A percentile compares a stretch with the other conserved stretches of the same genome.
Conservation (phyloP, 2,797 vertebrate genomes). For the Botia kubotai region DNA sequence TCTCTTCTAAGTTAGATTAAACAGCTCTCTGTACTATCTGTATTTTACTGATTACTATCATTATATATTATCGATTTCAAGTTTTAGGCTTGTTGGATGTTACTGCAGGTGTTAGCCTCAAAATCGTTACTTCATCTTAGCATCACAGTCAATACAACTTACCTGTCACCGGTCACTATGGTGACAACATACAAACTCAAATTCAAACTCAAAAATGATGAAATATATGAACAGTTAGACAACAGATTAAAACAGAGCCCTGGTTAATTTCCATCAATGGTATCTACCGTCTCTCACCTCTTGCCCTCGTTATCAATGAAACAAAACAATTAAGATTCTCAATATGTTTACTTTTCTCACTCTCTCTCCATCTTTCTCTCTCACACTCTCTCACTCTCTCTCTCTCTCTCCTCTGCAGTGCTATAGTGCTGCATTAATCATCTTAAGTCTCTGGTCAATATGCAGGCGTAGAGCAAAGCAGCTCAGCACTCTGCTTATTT, state of each 20-base stretch:
- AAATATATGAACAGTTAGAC: too few species aligned
- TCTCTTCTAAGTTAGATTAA: too few species aligned
- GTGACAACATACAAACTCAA: too few species aligned
- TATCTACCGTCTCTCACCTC: slow-evolving; percentile 36
- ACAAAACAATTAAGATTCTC: slow-evolving; percentile 61
- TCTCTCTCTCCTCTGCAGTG: slow-evolving; percentile 26
- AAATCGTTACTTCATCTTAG: too few species aligned
- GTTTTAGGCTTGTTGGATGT: too few species aligned
- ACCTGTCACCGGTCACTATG: too few species aligned
- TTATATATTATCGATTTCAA: too few species aligned
- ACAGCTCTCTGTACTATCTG: too few species aligned
- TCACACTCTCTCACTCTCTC: not conserved
- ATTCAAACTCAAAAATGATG: too few species aligned
- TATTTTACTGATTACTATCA: too few species aligned
- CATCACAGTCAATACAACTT: too few species aligned
- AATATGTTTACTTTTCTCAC: slow-evolving; percentile 31
- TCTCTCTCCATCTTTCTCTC: slow-evolving; percentile 22
- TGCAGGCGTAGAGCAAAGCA: slow-evolving; percentile 63
- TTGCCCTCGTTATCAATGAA: slow-evolving; percentile 41
- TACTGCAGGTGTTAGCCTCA: too few species aligned
- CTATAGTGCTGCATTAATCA: slow-evolving; percentile 67
- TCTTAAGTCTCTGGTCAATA: slow-evolving; percentile 69
- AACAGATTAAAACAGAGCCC: not conserved
- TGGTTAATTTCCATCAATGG: not conserved
- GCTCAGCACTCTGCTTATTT: slow-evolving; percentile 67